Percentiles rank a stretch among this genome's conserved stretches.
These are phyloP conservation scores for Oryzias javanicus DNA, from an alignment of 2,113 vertebrate species.

Conservation along the genomic window DNA sequence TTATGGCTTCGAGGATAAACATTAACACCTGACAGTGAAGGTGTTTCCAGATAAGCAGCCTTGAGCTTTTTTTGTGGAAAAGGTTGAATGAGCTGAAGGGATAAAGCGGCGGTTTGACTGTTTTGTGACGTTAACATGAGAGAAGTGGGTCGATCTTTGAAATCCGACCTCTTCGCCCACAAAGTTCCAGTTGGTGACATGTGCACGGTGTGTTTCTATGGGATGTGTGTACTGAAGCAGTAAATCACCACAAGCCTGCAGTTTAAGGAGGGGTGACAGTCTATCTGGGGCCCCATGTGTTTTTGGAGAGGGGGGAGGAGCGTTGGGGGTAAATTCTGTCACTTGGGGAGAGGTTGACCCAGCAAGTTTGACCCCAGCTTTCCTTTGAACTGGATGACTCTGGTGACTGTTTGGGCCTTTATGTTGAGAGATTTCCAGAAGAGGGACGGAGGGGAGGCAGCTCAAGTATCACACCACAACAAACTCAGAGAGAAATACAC, in stretches of 20 bases:
- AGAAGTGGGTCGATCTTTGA: constrained; percentile 42
- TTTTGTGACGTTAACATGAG: constrained; percentile 40
- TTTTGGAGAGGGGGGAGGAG: constrained; percentile 55
- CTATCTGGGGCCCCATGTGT: constrained; percentile 57
- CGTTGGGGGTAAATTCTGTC: constrained; percentile 60
- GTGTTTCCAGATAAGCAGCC: constrained; percentile 51
- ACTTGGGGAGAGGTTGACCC: constrained; percentile 63
- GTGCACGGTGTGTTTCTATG: constrained; percentile 65
- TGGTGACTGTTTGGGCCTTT: constrained; percentile 48
- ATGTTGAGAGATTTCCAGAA: constrained; percentile 68
- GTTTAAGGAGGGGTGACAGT: constrained; percentile 45
- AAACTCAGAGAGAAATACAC: background rate
- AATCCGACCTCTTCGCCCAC: constrained; percentile 28
- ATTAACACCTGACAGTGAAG: constrained; percentile 69
- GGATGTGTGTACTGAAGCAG: constrained; percentile 52
- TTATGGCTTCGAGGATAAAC: constrained; percentile 69
- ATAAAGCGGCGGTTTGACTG: constrained; percentile 15
- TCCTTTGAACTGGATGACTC: constrained; percentile 68
- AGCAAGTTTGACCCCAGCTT: constrained; percentile 54
- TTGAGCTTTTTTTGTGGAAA: constrained; percentile 26
- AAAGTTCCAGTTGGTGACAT: constrained; percentile 53
- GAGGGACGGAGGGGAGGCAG: constrained; percentile 51
- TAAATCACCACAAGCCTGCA: constrained; percentile 61
- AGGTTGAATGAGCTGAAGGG: constrained; percentile 31
- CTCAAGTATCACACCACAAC: constrained; percentile 11